phyloP scores from a whole-genome alignment of 2,797 vertebrate genomes.

The Amniataba percoides region DNA sequence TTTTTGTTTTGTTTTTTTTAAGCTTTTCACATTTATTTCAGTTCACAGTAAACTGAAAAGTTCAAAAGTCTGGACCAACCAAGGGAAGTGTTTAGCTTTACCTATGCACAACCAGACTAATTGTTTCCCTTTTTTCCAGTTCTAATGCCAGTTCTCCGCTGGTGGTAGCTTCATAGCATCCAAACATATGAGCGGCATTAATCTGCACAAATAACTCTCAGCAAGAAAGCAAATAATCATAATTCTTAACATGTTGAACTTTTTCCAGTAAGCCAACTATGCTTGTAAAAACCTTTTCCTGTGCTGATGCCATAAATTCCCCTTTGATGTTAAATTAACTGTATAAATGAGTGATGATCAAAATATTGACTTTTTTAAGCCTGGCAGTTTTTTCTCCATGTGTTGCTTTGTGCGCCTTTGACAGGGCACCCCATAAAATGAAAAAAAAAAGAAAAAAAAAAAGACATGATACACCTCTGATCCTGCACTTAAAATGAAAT shows the following conservation, averaged over 20 bases:
- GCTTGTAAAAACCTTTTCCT: background rate
- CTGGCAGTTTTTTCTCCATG: conserved; percentile 8
- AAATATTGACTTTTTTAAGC: conserved; percentile 10
- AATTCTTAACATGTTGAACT: background rate
- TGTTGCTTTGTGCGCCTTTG: conserved; percentile 18
- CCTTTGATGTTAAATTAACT: conserved; percentile 5
- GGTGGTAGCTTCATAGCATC: too few relatives aligned
- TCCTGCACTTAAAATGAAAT: conserved; percentile 54
- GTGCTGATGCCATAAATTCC: background rate
- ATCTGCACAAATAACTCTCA: background rate
- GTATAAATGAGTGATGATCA: background rate
- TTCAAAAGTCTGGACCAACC: too few relatives aligned
- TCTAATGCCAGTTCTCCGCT: background rate
- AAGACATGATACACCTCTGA: conserved; percentile 21
- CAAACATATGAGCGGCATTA: background rate
- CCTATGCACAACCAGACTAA: too few relatives aligned
- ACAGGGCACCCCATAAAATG: conserved; percentile 5
- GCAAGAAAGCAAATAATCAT: background rate
- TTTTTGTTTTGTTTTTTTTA: too few relatives aligned
- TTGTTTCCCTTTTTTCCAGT: too few relatives aligned
- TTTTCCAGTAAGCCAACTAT: background rate
- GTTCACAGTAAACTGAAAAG: too few relatives aligned
- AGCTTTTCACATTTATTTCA: too few relatives aligned
- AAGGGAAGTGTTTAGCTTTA: too few relatives aligned
- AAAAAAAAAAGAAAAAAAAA: conserved; percentile 1